Evolutionary conservation across 2,888 invertebrate species (phyloP), one percentile per base, ranked within the genome.

Genomic region (Xanthorhoe spadicearia): DNA sequence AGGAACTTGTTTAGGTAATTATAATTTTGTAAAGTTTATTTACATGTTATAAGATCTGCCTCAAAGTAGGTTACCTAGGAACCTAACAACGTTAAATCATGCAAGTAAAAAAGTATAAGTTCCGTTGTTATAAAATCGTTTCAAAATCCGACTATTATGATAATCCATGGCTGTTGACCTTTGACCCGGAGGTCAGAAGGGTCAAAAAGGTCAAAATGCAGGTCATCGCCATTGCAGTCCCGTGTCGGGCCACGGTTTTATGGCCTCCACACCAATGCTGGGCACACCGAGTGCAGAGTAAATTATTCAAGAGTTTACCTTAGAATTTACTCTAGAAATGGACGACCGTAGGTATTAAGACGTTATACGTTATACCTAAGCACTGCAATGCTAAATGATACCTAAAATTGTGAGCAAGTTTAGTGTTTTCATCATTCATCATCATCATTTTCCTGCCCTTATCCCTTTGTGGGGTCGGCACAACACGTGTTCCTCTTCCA

Each of bases 131-230:
- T 1, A 10, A 38, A 10, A 38, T 38, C 10, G 13, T 13, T 43
- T 13, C 38, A 43, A 13, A 13, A 43, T 13, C 10, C 10, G 8
- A 48, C 48, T 48, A 17, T 57, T 17, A 1, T n/a, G 19, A n/a
- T 38, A 32, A 35, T 28, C 19, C 23, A 50, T 54, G 50, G 55
- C 28, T 56, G 48, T 64, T 64, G 66, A 68, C 66, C 69, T 68
- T 35, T 68, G 71, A 70, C 65, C 64, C 63, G 51, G 54, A 53
- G 67, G 64, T 68, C 67, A 64, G 64, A 57, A 64, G 57, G 67
- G 64, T 68, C 67, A 64, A 68, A 57, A 64, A 64, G 71, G 71
- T 73, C 71, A 61, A 70, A 70, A 69, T 60, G 38, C 53, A 54
- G 61, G 71, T 64, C 69, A 52, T 65, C 66, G 66, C 58, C 38